These are phyloP conservation scores for Onychomys torridus DNA, from an alignment of 2,797 vertebrate species.

Conservation along the genomic window DNA sequence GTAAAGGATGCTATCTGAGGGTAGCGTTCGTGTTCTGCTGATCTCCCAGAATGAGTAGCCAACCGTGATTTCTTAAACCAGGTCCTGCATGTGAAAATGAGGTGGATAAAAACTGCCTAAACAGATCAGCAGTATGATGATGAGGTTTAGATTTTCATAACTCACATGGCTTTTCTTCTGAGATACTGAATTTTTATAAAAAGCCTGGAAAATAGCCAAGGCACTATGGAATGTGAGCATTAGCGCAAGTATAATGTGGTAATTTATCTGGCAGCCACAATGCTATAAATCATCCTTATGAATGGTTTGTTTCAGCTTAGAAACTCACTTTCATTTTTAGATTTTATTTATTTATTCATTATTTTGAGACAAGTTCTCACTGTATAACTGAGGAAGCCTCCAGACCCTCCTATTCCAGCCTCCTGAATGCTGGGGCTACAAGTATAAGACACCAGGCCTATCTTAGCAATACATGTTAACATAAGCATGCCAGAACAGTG, in stretches of 20 bases:
- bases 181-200: neutral
- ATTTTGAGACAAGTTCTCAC: neutral
- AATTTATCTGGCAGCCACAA: neutral
- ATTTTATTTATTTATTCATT: neutral
- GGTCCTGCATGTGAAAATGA: neutral
- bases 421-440: neutral
- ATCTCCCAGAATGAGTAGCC: neutral
- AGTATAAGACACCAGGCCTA: neutral
- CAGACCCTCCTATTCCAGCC: too few species aligned
- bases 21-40: neutral
- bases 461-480: neutral
- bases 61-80: neutral
- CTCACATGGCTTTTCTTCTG: slow-evolving; percentile 39
- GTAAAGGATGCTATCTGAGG: neutral
- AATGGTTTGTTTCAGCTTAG: neutral
- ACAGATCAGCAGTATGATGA: neutral
- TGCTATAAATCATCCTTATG: neutral
- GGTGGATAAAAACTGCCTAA: neutral
- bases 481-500: neutral
- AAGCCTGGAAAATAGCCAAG: slow-evolving; percentile 9
- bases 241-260: slow-evolving; percentile 21
- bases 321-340: neutral
- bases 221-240: neutral
- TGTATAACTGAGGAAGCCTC: neutral
- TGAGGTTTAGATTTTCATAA: neutral